Base-by-base conservation (phyloP, 2,113 vertebrate species). In the Puffinus mauretanicus region DNA sequence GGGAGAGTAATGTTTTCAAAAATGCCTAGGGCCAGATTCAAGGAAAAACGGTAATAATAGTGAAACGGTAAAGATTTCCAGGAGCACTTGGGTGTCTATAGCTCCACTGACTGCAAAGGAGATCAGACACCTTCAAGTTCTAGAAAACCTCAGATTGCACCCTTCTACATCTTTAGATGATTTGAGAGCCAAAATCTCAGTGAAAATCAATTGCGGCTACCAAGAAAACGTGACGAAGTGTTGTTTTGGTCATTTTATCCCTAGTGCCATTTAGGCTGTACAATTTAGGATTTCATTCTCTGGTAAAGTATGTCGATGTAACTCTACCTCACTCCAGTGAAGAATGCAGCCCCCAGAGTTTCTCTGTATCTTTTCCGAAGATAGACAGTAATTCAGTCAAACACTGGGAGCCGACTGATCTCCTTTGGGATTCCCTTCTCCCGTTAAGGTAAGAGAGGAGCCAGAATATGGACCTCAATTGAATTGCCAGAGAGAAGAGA, bases 321-420 rank as follows among this genome's bases (percentile, higher is more conserved):
- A 46, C 52, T 78, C 82, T 78, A 90, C 89, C 55, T 96, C 94
- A 86, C 71, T 89, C 62, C 84, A 91, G 52, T 51, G 87, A 90
- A 95, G 88, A 95, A 97, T 90, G 85, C 94, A 91, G 81, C 69
- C 85, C 71, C 70, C 73, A 17, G 65, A 85, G 46, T 44, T 85
- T 49, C 72, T 70, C 75, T 91, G 22, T 16, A n/a, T 73, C 79
- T 82, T 82, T 93, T 61, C 82, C 82, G 54, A 86, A 94, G 40
- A 67, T 3, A 79, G 67, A 57, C 76, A 60, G 73, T 61, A 85
- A 91, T 76, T 90, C 71, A 79, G 36, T 30, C 11, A 2, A 88
- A 82, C 62, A 57, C 62, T 19, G 38, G 70, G 46, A 94, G 75
- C 69, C 2, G 8, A 40, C n/a, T 52, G 30, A 52, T 20, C 46